Evolutionary conservation across 2,797 vertebrate genomes (phyloP).

Genomic region (Neoniphon sammara): DNA sequence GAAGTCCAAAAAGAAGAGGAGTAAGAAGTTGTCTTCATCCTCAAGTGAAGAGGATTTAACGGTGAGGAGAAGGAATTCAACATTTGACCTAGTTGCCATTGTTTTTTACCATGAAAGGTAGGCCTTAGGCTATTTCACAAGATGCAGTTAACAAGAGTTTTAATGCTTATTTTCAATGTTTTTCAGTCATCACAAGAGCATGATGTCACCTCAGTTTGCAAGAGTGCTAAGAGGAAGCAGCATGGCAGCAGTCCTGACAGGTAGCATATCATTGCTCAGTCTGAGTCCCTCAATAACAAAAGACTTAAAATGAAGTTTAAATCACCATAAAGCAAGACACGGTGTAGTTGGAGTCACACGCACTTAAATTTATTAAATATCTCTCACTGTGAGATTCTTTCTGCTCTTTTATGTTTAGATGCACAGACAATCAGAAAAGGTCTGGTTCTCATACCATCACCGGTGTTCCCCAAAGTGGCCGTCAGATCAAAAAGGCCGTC

Average conservation of each 20-base stretch:
- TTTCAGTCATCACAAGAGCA: slow-evolving; percentile 29
- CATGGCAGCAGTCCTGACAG: slow-evolving; percentile 26
- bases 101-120: neutral
- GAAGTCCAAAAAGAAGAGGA: slow-evolving; percentile 81
- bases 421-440: slow-evolving; percentile 14
- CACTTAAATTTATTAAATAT: neutral
- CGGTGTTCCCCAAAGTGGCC: slow-evolving; percentile 41
- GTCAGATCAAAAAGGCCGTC: slow-evolving; percentile 62
- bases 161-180: neutral
- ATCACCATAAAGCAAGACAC: neutral
- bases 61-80: slow-evolving; percentile 73
- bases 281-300: neutral
- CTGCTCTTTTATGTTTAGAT: slow-evolving; percentile 50
- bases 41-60: slow-evolving; percentile 73
- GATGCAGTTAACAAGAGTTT: neutral
- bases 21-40: slow-evolving; percentile 66
- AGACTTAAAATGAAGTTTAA: neutral
- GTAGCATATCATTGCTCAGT: slow-evolving; percentile 29
- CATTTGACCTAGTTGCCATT: no score
- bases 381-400: slow-evolving; percentile 16
- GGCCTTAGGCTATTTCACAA: neutral
- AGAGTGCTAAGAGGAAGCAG: slow-evolving; percentile 6
- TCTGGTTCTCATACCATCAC: neutral
- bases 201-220: slow-evolving; percentile 17
- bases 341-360: neutral